Conservation (phyloP, 1,140 invertebrate genomes). For the Hycleus phaleratus region DNA sequence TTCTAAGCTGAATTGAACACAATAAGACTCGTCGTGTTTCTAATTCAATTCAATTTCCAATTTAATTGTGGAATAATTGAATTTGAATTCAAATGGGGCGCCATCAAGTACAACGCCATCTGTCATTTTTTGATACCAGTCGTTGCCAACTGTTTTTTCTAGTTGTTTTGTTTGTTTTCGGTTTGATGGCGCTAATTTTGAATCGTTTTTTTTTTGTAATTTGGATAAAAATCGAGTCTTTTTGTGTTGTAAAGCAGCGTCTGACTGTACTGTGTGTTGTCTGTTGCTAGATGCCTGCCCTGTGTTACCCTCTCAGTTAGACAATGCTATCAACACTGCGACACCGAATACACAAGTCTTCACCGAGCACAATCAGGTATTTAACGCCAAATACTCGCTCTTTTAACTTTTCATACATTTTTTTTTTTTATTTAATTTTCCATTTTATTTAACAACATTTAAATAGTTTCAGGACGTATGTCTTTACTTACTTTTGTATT, state of each 20-base stretch:
- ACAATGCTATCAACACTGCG: conserved; percentile 49
- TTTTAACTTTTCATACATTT: conserved; percentile 22
- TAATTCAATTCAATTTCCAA: not conserved
- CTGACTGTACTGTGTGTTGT: conserved; percentile 49
- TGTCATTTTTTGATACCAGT: too few species aligned
- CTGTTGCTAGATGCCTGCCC: conserved; percentile 60
- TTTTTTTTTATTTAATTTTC: too few species aligned
- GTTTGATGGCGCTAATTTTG: too few species aligned
- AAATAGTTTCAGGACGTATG: too few species aligned
- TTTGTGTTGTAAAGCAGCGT: conserved; percentile 25
- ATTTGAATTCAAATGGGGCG: too few species aligned
- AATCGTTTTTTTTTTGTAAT: not conserved
- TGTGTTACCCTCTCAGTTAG: conserved; percentile 57
- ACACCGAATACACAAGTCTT: conserved; percentile 40
- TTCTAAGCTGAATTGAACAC: conserved; percentile 31
- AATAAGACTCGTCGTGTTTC: conserved; percentile 15
- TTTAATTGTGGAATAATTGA: too few species aligned
- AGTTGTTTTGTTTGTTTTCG: too few species aligned
- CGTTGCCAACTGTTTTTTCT: too few species aligned
- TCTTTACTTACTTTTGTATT: too few species aligned
- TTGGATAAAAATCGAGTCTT: conserved; percentile 16
- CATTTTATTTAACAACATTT: too few species aligned
- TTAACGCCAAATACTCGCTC: conserved; percentile 31
- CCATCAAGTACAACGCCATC: too few species aligned
- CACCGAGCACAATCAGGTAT: conserved; percentile 43